Percentiles rank a stretch among this genome's conserved stretches.
phyloP scores from a whole-genome alignment of 2,888 invertebrate species.

The Scotopteryx bipunctaria region DNA sequence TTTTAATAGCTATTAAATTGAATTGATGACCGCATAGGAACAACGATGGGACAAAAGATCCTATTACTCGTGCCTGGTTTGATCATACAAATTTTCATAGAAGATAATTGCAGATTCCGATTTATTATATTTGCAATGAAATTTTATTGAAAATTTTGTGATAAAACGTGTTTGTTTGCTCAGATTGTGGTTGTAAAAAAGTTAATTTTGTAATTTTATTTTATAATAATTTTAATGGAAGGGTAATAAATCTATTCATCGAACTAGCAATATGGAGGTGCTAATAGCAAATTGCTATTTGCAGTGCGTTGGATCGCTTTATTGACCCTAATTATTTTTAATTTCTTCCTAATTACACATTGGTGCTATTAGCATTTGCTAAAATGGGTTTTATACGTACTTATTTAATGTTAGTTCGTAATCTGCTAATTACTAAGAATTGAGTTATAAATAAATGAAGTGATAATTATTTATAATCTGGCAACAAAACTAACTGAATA shows the following conservation, averaged over 20 bases:
- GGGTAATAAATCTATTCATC: constrained; percentile 2
- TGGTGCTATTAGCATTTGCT: constrained; percentile 75
- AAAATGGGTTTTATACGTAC: constrained; percentile 42
- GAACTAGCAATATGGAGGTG: not conserved
- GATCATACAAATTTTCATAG: constrained; percentile 44
- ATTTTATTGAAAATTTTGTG: constrained; percentile 41
- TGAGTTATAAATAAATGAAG: constrained; percentile 5
- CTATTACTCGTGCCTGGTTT: constrained; percentile 70
- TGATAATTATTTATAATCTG: constrained; percentile 36
- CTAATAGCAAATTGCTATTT: not conserved
- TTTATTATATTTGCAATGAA: constrained; percentile 10
- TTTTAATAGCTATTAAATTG: constrained; percentile 28
- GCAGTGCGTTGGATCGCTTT: constrained; percentile 5
- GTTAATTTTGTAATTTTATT: constrained; percentile 39
- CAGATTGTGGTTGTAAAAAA: constrained; percentile 69
- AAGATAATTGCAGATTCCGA: constrained; percentile 21
- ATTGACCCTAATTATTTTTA: constrained; percentile 16
- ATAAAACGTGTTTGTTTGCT: constrained; percentile 62
- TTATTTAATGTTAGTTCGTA: constrained; percentile 35
- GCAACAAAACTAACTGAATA: too few species aligned
- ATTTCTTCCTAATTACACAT: constrained; percentile 55
- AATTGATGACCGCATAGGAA: constrained; percentile 28
- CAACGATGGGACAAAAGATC: constrained; percentile 44
- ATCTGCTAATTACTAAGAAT: constrained; percentile 7
- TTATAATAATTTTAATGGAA: constrained; percentile 18